Evolutionary conservation across 2,113 vertebrate genomes (phyloP).

Genomic region (Misgurnus mizolepis): DNA sequence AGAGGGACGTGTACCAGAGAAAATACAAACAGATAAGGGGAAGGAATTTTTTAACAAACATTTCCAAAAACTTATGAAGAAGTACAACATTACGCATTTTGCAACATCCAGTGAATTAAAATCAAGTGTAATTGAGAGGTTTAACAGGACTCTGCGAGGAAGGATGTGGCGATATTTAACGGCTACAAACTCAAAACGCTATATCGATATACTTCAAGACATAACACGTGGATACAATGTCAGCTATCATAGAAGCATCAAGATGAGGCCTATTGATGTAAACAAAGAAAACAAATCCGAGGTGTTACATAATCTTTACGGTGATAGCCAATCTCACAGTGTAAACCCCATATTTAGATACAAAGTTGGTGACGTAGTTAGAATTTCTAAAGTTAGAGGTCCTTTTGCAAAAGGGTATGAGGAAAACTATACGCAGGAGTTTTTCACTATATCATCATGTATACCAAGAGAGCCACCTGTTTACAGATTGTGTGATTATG

Average conservation of each 20-base stretch:
- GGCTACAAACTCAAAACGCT: background rate
- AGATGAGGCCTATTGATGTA: background rate
- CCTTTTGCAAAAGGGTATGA: slow-evolving; percentile 11
- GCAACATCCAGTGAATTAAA: background rate
- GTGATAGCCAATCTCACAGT: no score
- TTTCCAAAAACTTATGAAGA: background rate
- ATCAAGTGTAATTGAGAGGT: background rate
- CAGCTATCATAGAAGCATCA: background rate
- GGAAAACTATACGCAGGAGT: slow-evolving; percentile 22
- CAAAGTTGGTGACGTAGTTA: background rate
- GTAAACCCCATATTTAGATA: background rate
- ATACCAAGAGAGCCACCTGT: background rate
- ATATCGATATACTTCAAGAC: slow-evolving; percentile 6
- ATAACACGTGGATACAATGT: background rate
- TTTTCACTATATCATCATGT: background rate
- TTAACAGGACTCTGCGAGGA: background rate
- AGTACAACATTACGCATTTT: background rate
- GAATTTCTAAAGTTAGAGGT: background rate
- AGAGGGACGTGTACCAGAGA: background rate
- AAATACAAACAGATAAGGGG: background rate
- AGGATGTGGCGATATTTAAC: background rate
- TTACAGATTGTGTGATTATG: background rate
- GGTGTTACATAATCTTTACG: background rate
- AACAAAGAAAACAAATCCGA: background rate
- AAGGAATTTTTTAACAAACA: slow-evolving; percentile 5